Evolutionary conservation across 2,113 vertebrate genomes (phyloP), one percentile per base, ranked within the genome.

Genomic region (Phocoena phocoena): DNA sequence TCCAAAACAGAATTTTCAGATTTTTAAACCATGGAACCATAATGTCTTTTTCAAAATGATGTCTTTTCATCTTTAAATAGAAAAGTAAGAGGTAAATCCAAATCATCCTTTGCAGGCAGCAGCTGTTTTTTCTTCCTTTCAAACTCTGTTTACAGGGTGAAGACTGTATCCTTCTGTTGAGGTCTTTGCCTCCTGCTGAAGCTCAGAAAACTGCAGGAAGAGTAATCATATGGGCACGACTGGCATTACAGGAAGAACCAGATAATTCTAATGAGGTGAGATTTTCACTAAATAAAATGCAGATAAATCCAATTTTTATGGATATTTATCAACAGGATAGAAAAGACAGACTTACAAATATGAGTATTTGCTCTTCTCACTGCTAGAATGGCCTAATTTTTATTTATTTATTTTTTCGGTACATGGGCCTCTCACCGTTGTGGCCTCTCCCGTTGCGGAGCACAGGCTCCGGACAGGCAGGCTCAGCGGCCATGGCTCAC

Each of bases 201-300:
- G 99, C 99, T 2, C 98, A 99, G 98, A 98, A 98, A 41, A 99
- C 99, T 86, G 99, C 99, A 2, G 98, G 99, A 87, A 99, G 99
- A 68, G 97, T 99, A 41, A 95, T 98, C 20, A 95, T 98, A 6
- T 99, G 99, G 99, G 99, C 99, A 58, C 98, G 98, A 8, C 88
- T 99, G 96, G 97, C 98, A 36, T 96, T 99, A 79, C 98, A 99
- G 86, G 98, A 99, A 86, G 99, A 99, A 97, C 95, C 97, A 38
- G 98, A 99, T 74, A 81, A 98, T 96, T 98, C 98, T 83, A 98
- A 99, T 90, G 98, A 99, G 99, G 99, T 99, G 96, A 85, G 9
- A 9, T 73, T 97, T 96, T 91, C 31, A 76, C 18, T 5, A 12
- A 0, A 0, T 44, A 71, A 88, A 89, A n/a, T 71, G 21, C 17